Evolutionary conservation across 2,888 invertebrate species (phyloP), one percentile per base, ranked within the genome.

Genomic region (Celastrina argiolus): DNA sequence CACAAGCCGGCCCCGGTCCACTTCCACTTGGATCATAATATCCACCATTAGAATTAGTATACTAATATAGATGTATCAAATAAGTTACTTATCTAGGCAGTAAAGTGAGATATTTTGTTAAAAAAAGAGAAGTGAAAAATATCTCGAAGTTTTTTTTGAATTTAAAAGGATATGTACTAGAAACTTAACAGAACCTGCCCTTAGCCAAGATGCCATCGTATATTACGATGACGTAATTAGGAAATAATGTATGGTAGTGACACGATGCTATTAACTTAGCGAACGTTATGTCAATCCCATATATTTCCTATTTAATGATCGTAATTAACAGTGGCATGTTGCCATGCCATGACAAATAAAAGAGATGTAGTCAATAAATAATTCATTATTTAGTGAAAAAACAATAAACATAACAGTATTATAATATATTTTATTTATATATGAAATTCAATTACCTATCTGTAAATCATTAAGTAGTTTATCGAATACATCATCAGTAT

Each of bases 401-500:
- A 10, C 18, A 51, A 22, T 22, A 18, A 51, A 51, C 26, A 6
- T 41, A 26, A 26, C 22, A 51, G 51, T 51, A 12, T 22, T 51
- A 12, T 14, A 26, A 5, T 12, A 5, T n/a, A 14, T 51, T 26
- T 22, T 45, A 18, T 12, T 26, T 51, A 26, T 14, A 51, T 51
- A 51, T 22, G 1, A 26, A 51, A 63, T 73, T 78, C 75, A 83
- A 68, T 86, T 79, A 39, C 74, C 78, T 73, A 83, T 78, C 76
- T 76, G 80, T 68, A 90, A 79, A 80, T 89, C 90, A 67, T 75
- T 85, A 64, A 91, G 76, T 59, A 91, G 72, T 73, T 85, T 87
- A 77, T 90, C 88, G 75, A 90, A 89, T 65, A 89, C 82, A 70
- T 90, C 87, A 69, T 83, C 85, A n/a, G 78, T 76, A 64, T 81